Evolutionary conservation across 2,113 vertebrate species (phyloP).

Genomic region (Lamprotornis superbus): DNA sequence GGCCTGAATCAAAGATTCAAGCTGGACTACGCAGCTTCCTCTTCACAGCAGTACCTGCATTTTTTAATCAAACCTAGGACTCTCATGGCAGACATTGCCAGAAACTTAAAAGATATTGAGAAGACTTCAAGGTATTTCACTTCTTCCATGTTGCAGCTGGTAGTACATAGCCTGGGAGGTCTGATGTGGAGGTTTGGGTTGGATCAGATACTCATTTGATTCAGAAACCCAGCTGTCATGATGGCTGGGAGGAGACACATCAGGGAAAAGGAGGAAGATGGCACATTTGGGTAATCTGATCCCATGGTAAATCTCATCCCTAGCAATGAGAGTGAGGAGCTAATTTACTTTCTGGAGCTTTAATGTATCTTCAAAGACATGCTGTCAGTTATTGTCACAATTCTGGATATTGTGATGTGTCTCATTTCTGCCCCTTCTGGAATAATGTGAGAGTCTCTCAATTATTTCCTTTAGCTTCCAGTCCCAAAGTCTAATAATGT

Average conservation of each 20-base stretch:
- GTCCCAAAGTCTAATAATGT: background rate
- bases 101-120: background rate
- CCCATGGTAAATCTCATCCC: background rate
- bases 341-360: background rate
- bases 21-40: background rate
- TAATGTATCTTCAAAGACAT: background rate
- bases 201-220: background rate
- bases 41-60: background rate
- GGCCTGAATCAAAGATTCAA: background rate
- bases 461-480: slow-evolving; percentile 27
- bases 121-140: background rate
- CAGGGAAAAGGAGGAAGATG: background rate
- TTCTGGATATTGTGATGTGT: background rate
- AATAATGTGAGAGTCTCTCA: background rate
- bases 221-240: background rate
- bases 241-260: background rate
- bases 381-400: background rate
- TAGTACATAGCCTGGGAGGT: background rate
- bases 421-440: background rate
- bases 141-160: background rate
- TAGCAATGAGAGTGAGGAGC: background rate
- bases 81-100: background rate
- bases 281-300: background rate
- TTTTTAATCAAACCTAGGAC: background rate
- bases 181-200: background rate